Evolutionary conservation across 2,888 invertebrate genomes (phyloP), one percentile per base, ranked within the genome.

Genomic region (Xanthia icteritia): DNA sequence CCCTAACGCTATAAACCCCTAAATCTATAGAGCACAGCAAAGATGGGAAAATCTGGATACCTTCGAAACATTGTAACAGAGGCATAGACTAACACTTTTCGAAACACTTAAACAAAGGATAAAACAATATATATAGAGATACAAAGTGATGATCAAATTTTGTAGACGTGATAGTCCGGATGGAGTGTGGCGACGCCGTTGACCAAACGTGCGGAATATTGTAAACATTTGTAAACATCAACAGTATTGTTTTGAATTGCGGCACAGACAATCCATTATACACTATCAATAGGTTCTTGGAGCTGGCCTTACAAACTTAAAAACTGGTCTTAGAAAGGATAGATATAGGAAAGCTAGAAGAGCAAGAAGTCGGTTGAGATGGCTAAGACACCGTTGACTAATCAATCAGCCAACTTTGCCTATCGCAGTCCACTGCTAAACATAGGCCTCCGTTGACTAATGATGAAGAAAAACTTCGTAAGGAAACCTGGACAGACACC

Each of bases 211-310:
- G 86, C 64, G 61, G 17, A 51, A 31, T 73, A 64, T 42, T 79
- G 76, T 86, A 86, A 86, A 86, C 85, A 84, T 73, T n/a, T 74
- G 70, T 82, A 86, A 87, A 86, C 77, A 88, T 67, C 69, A 77
- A 76, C 63, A 81, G 48, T 45, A 79, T 84, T 88, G 87, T 86
- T 88, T 86, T 86, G 87, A 27, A 67, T 79, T 71, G 54, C 42
- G 56, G 64, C 84, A 83, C 86, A 86, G 9, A 80, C 56, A 39
- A 11, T 64, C 54, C 45, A 85, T 85, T 74, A 70, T 27, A 23
- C 58, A 27, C 39, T 81, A 69, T 81, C 82, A 9, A 31, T 27
- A 36, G 58, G n/a, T 70, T 51, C 6, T 64, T 76, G 36, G 5
- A 4, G 27, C 15, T 56, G 9, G 39, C 15, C 15, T 78, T 61